Percentiles rank a stretch among this genome's conserved stretches.
Conservation (phyloP, 1,140 invertebrate species). For the Drosophila sp. region DNA sequence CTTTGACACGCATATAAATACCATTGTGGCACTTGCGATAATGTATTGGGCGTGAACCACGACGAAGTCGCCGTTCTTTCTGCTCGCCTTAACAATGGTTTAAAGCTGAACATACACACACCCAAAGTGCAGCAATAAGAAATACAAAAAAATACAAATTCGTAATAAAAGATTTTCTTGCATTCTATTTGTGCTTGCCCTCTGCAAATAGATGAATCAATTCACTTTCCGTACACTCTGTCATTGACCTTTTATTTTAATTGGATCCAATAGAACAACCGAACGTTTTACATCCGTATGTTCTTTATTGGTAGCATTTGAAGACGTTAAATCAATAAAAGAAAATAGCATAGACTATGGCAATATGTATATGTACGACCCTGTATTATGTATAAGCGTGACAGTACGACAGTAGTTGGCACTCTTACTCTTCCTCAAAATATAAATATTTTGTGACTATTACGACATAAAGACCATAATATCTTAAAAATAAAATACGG, state of each 20-base stretch:
- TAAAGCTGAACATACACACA: conserved; percentile 9
- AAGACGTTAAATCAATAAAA: conserved; percentile 33
- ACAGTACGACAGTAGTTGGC: not conserved
- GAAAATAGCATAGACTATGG: not conserved
- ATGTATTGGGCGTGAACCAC: conserved; percentile 49
- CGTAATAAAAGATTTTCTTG: conserved; percentile 23
- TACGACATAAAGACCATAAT: not conserved
- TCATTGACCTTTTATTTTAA: conserved; percentile 65
- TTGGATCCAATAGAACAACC: conserved; percentile 11
- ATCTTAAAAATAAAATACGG: not conserved
- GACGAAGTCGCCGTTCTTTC: conserved; percentile 19
- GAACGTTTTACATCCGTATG: conserved; percentile 52
- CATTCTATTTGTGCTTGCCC: not conserved
- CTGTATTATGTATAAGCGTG: not conserved
- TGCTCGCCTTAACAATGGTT: conserved; percentile 37
- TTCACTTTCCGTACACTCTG: conserved; percentile 39
- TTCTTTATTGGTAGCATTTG: not conserved
- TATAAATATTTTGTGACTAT: not conserved
- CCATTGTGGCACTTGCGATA: conserved; percentile 38
- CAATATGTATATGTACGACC: not conserved
- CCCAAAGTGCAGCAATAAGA: conserved; percentile 24
- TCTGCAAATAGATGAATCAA: conserved; percentile 64
- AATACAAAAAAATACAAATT: no score
- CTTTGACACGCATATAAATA: not conserved
- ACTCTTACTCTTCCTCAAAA: not conserved